Evolutionary conservation across 2,797 vertebrate species (phyloP), one percentile per base, ranked within the genome.

Genomic region (Cyclopterus lumpus): DNA sequence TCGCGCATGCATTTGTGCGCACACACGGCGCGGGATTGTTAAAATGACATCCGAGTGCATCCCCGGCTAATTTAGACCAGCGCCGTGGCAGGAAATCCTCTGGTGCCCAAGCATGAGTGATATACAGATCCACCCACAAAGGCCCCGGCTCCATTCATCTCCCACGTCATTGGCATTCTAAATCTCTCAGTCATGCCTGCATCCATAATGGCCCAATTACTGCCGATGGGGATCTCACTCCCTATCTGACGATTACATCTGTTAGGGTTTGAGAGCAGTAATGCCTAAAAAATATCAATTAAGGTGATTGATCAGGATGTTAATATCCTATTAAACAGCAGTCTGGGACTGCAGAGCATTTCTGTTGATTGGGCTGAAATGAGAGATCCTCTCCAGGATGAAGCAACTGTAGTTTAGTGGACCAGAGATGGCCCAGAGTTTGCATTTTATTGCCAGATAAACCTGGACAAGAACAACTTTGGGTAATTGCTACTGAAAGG

Each of bases 201-300:
- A 95, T 95, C 94, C 93, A 95, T 95, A 95, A 95, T 91, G 89
- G 90, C 81, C 91, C 94, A 95, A 94, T 95, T 94, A 94, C 94
- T 93, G 93, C 91, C 92, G 83, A 92, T 91, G 91, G 93, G 93
- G 91, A 91, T 93, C 89, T 89, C 85, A 91, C 83, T 94, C 92
- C 91, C 92, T 88, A 86, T 93, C 91, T 92, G 94, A 95, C 93
- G 94, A 94, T 95, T 93, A 94, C 93, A 95, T 94, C 93, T 94
- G 92, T 94, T 94, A 90, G 93, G 90, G 83, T 94, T 92, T 91
- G 92, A 93, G 91, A 92, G 92, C 89, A 88, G 94, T 94, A 95
- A 94, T 94, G 93, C 93, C 92, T 93, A 93, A 94, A 93, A 95
- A 94, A 94, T 93, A 94, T 94, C 91, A 95, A 95, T 95, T 95